These are phyloP conservation scores for Falcunculus frontatus DNA, from an alignment of 2,113 vertebrate species.

Conservation along the genomic window DNA sequence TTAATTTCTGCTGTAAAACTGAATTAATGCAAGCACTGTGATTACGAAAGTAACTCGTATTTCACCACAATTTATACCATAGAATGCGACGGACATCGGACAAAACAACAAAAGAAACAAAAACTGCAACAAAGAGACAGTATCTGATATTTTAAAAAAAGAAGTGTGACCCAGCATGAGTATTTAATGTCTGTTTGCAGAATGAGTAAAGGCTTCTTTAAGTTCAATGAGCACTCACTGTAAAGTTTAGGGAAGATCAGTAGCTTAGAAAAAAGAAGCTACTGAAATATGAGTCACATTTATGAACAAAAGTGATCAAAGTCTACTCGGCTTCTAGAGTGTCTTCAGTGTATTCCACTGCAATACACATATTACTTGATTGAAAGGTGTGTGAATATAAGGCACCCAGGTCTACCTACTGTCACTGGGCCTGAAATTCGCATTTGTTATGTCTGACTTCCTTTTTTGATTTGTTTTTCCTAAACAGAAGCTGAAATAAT, in stretches of 20 bases:
- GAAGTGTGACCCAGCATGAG: background rate
- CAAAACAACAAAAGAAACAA: background rate
- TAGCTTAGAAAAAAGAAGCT: background rate
- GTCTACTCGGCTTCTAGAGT: background rate
- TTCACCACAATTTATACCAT: background rate
- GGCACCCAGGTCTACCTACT: background rate
- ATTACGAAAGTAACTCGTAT: background rate
- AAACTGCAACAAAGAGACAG: background rate
- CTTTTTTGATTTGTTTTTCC: background rate
- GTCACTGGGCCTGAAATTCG: background rate
- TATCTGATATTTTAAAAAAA: background rate
- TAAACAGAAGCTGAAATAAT: background rate
- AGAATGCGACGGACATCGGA: background rate
- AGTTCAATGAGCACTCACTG: background rate
- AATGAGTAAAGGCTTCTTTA: background rate
- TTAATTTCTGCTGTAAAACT: background rate
- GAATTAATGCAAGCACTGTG: background rate
- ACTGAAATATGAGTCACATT: background rate
- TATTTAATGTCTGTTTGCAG: background rate
- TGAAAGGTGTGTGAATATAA: background rate
- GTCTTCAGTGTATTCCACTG: background rate
- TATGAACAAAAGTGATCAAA: slow-evolving; percentile 39
- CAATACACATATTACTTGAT: background rate
- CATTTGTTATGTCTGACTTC: background rate
- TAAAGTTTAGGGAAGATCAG: slow-evolving; percentile 26